A percentile compares a stretch with the other conserved stretches of the same genome.
These are phyloP conservation scores for Kryptopterus vitreolus DNA, from an alignment of 2,797 vertebrate genomes.

Conservation along the genomic window DNA sequence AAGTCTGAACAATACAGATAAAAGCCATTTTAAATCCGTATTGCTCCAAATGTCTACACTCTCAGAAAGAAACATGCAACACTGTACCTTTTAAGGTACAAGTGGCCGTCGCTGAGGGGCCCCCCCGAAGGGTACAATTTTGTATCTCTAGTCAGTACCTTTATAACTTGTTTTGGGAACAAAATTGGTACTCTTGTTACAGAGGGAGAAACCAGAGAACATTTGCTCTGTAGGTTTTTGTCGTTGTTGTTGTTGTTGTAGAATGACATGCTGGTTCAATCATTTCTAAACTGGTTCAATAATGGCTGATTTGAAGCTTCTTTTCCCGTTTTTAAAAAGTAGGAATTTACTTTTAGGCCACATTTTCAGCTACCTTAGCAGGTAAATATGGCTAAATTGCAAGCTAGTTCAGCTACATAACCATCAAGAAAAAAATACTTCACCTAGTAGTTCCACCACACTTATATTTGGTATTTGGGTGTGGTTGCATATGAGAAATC, in stretches of 20 bases:
- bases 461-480: not conserved
- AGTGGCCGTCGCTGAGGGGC: too few relatives aligned
- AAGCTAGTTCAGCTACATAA: too few relatives aligned
- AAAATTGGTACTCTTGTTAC: too few relatives aligned
- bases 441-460: too few relatives aligned
- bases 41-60: slow-evolving; percentile 7
- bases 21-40: slow-evolving; percentile 12
- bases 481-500: not conserved
- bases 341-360: not conserved
- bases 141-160: too few relatives aligned
- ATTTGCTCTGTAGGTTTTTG: not conserved
- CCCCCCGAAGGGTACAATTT: too few relatives aligned
- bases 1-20: not conserved
- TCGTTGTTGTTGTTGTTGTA: not conserved
- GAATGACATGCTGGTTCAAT: not conserved
- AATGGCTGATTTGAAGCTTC: not conserved
- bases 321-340: not conserved
- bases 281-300: not conserved
- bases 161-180: too few relatives aligned
- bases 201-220: not conserved
- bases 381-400: too few relatives aligned
- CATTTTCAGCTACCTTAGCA: not conserved
- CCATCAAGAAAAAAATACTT: too few relatives aligned
- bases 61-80: too few relatives aligned
- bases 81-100: too few relatives aligned